Evolutionary conservation across 2,888 invertebrate species (phyloP).

Genomic region (Hyalella azteca): DNA sequence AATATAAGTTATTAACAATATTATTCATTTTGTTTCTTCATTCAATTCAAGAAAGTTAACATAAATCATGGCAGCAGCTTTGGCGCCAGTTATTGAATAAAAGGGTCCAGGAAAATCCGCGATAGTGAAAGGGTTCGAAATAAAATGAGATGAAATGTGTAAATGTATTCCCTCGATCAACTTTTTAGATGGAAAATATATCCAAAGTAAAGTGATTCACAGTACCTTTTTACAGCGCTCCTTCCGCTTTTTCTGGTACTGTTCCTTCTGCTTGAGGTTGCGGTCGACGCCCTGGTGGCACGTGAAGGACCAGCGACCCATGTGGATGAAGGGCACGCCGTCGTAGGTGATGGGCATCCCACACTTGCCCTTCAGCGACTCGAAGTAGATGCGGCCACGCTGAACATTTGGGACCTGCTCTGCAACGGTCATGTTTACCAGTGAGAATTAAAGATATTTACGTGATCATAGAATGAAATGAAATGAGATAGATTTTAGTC

Average conservation of each 20-base stretch:
- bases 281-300: slow-evolving; percentile 53
- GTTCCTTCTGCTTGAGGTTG: slow-evolving; percentile 51
- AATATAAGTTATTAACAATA: too few relatives aligned
- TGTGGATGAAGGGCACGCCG: slow-evolving; percentile 55
- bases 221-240: slow-evolving; percentile 18
- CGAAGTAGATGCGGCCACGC: slow-evolving; percentile 50
- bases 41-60: too few relatives aligned
- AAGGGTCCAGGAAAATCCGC: too few relatives aligned
- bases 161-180: background rate
- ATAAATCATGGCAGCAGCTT: too few relatives aligned
- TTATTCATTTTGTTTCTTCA: too few relatives aligned
- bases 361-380: slow-evolving; percentile 49
- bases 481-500: too few relatives aligned
- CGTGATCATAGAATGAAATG: too few relatives aligned
- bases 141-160: too few relatives aligned
- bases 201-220: background rate
- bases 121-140: too few relatives aligned
- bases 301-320: slow-evolving; percentile 50
- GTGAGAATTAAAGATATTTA: too few relatives aligned
- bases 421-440: too few relatives aligned
- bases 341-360: slow-evolving; percentile 54
- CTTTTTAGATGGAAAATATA: background rate
- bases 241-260: slow-evolving; percentile 44
- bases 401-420: slow-evolving; percentile 50
- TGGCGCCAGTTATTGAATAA: too few relatives aligned